A percentile compares a stretch with the other conserved stretches of the same genome.
These are phyloP conservation scores for Macrobrachium nipponense DNA, from an alignment of 1,140 invertebrate species.

Conservation along the genomic window DNA sequence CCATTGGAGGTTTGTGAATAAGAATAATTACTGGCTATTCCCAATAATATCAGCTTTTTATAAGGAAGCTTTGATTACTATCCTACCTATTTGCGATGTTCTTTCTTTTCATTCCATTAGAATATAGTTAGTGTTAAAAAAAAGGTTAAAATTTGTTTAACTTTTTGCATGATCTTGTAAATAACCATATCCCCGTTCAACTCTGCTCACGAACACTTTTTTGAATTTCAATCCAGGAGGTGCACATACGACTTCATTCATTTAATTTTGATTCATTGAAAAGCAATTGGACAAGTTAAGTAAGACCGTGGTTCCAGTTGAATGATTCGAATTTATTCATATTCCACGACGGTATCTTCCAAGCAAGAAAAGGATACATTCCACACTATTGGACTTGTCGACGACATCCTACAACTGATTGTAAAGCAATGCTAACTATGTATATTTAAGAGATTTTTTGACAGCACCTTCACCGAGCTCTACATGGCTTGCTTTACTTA, in stretches of 20 bases:
- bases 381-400: no score
- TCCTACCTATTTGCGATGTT: conserved; percentile 38
- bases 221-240: not conserved
- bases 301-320: no score
- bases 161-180: conserved; percentile 59
- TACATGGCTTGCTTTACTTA: no score
- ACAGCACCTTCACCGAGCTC: no score
- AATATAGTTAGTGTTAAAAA: conserved; percentile 56
- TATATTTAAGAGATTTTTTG: no score
- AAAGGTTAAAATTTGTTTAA: conserved; percentile 42
- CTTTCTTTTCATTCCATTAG: conserved; percentile 45
- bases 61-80: conserved; percentile 39
- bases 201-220: conserved; percentile 43
- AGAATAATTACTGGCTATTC: conserved; percentile 20
- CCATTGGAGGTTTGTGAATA: conserved; percentile 1
- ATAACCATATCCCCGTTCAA: conserved; percentile 54
- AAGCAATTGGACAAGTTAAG: not conserved
- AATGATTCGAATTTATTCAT: no score
- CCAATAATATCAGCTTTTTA: conserved; percentile 35
- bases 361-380: no score
- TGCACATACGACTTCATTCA: not conserved
- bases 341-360: no score
- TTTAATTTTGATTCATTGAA: conserved; percentile 10
- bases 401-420: no score
- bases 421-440: no score